Conservation (phyloP, 2,797 vertebrate species). For the Sphenodon punctatus region DNA sequence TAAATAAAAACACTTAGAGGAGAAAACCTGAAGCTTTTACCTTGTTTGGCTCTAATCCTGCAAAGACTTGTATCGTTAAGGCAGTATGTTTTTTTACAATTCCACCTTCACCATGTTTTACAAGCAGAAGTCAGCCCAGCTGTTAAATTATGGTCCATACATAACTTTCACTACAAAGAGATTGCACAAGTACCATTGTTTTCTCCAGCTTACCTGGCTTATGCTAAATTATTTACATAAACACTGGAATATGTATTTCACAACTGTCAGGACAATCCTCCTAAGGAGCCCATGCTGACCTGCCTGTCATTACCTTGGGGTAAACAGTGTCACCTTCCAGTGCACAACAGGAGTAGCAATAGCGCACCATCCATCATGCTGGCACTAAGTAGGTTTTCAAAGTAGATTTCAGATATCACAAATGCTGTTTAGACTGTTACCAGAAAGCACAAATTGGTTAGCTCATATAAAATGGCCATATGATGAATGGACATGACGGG, state of each 20-base stretch:
- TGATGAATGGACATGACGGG: conserved; percentile 89
- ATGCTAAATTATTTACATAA: conserved; percentile 64
- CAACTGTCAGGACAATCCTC: conserved; percentile 54
- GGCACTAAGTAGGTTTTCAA: conserved; percentile 82
- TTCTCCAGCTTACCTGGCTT: conserved; percentile 38
- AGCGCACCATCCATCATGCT: conserved; percentile 83
- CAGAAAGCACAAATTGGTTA: conserved; percentile 79
- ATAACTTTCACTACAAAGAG: conserved; percentile 58
- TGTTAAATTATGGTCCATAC: conserved; percentile 31
- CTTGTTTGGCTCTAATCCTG: too few species aligned
- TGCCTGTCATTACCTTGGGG: conserved; percentile 66
- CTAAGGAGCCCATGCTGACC: conserved; percentile 68
- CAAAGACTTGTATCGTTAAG: too few species aligned
- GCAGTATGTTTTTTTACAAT: too few species aligned
- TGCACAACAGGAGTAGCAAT: conserved; percentile 63
- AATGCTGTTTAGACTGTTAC: conserved; percentile 82
- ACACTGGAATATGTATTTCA: conserved; percentile 60
- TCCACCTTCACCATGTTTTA: too few species aligned
- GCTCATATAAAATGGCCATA: conserved; percentile 71
- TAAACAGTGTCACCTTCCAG: conserved; percentile 75
- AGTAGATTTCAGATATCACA: conserved; percentile 82
- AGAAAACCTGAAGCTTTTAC: too few species aligned
- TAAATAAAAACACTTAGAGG: too few species aligned
- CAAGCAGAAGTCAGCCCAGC: conserved; percentile 46
- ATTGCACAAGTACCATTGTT: conserved; percentile 23